phyloP scores from a whole-genome alignment of 2,113 vertebrate species.

The Gavia stellata region DNA sequence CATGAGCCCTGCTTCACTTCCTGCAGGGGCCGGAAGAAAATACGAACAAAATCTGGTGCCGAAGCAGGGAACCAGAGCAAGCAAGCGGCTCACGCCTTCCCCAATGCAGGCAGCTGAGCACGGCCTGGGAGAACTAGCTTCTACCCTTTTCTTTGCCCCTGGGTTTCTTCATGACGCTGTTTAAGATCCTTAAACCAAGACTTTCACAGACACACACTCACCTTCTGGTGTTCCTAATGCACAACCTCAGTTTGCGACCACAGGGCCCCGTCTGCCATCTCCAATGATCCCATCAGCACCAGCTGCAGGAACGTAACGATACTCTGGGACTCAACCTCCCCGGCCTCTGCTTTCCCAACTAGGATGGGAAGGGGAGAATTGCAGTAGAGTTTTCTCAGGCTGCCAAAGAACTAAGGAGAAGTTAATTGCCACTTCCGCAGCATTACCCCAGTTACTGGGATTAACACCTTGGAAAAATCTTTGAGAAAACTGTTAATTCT shows the following conservation, averaged over 20 bases:
- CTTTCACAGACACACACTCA: neutral
- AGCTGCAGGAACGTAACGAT: rapidly evolving
- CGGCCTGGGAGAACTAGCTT: neutral
- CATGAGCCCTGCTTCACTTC: neutral
- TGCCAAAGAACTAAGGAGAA: neutral
- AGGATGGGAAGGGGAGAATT: neutral
- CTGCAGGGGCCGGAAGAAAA: neutral
- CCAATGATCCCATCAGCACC: rapidly evolving
- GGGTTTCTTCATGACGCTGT: neutral
- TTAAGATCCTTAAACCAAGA: neutral
- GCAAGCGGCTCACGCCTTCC: neutral
- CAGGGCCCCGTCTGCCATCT: neutral
- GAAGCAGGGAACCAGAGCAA: neutral
- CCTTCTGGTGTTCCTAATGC: neutral
- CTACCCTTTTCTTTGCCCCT: neutral
- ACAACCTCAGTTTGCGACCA: rapidly evolving
- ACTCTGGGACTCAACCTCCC: neutral
- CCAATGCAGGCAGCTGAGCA: neutral
- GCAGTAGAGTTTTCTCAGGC: neutral
- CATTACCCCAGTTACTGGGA: neutral
- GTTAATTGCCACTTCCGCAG: neutral
- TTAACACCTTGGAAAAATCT: neutral
- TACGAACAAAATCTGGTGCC: neutral
- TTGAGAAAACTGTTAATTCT: neutral
- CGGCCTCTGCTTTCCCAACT: neutral